These are phyloP conservation scores for Drosophila kambysellisi DNA, from an alignment of 2,888 invertebrate species.

Conservation along the genomic window DNA sequence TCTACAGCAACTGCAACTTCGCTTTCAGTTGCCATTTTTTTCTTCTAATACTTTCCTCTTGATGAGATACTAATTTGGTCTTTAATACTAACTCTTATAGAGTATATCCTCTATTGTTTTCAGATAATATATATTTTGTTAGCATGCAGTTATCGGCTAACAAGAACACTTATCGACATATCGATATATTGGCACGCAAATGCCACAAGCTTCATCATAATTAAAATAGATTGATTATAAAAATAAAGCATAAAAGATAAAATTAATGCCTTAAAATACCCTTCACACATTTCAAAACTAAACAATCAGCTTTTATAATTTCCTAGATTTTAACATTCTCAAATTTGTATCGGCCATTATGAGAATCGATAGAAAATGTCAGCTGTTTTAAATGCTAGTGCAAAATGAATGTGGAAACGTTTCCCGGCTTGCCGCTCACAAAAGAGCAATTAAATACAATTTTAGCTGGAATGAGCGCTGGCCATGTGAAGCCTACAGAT, in stretches of 20 bases:
- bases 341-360: not conserved
- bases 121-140: not conserved
- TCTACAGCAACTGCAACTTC: conserved; percentile 8
- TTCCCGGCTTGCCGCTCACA: conserved; percentile 1
- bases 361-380: conserved; percentile 5
- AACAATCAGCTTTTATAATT: not conserved
- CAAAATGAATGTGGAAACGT: conserved; percentile 20
- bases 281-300: not conserved
- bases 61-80: not conserved
- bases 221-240: too few relatives aligned
- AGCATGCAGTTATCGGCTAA: conserved; percentile 2
- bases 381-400: conserved; percentile 27
- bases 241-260: not conserved
- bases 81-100: not conserved
- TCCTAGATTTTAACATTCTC: not conserved
- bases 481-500: conserved; percentile 18
- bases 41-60: not conserved
- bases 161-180: conserved; percentile 6
- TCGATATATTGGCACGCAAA: not conserved
- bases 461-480: conserved; percentile 20
- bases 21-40: conserved; percentile 27
- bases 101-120: not conserved
- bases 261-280: not conserved
- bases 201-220: not conserved
- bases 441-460: conserved; percentile 34